Evolutionary conservation across 2,888 invertebrate genomes (phyloP).

Genomic region (Mycogona germanica): DNA sequence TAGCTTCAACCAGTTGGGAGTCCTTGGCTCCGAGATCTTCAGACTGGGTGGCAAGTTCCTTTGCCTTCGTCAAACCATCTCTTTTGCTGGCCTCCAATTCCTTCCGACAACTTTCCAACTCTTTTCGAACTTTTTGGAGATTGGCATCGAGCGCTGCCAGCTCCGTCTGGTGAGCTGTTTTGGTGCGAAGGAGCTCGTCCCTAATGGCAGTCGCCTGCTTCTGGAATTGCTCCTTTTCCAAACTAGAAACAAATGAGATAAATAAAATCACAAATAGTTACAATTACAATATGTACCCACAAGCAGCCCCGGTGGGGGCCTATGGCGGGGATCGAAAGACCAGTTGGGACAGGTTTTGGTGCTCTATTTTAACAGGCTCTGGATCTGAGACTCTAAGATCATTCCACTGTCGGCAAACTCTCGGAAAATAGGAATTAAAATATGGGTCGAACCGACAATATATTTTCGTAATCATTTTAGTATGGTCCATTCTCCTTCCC

Average conservation of each 20-base stretch:
- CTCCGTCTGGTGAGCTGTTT: too few relatives aligned
- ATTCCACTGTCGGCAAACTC: too few relatives aligned
- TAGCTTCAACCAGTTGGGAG: constrained; percentile 50
- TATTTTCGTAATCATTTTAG: too few relatives aligned
- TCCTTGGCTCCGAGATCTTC: constrained; percentile 42
- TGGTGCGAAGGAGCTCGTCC: constrained; percentile 28
- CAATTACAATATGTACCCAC: too few relatives aligned
- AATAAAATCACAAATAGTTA: constrained; percentile 1
- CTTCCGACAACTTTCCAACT: constrained; percentile 23
- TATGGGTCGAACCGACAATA: too few relatives aligned
- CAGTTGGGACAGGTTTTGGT: too few relatives aligned
- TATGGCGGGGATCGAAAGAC: too few relatives aligned
- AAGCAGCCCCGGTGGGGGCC: too few relatives aligned
- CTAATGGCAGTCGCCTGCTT: constrained; percentile 33
- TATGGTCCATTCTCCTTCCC: too few relatives aligned
- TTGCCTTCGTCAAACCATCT: constrained; percentile 23
- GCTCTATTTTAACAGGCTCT: too few relatives aligned
- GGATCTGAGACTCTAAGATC: too few relatives aligned
- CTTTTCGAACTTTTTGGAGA: constrained; percentile 44
- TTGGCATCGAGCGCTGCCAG: constrained; percentile 43
- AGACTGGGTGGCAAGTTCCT: neutral
- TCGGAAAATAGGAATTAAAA: too few relatives aligned
- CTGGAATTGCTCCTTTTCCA: constrained; percentile 41
- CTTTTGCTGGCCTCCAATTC: constrained; percentile 21
- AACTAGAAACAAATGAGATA: constrained; percentile 7